A percentile compares a stretch with the other conserved stretches of the same genome.
Conservation (phyloP, 2,797 vertebrate genomes). For the Scolopax bukidnonensis region DNA sequence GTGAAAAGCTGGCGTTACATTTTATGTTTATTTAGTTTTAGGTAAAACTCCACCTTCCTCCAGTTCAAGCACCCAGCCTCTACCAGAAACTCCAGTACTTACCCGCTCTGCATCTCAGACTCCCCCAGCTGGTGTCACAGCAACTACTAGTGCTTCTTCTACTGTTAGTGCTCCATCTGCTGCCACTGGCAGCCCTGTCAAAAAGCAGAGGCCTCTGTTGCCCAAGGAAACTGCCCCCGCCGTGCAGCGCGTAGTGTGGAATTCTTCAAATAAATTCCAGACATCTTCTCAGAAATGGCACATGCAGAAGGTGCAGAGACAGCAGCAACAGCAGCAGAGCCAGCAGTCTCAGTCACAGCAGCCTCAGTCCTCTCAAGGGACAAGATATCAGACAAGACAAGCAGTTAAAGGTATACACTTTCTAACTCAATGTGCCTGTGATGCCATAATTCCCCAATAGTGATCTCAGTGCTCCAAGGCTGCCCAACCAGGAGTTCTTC, state of each 20-base stretch:
- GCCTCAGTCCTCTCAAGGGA: conserved; percentile 90
- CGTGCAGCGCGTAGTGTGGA: conserved; percentile 93
- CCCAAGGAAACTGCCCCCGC: conserved; percentile 92
- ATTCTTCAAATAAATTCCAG: conserved; percentile 93
- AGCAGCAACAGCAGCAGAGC: conserved; percentile 84
- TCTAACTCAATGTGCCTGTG: conserved; percentile 18
- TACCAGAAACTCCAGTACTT: conserved; percentile 79
- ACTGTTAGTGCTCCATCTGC: conserved; percentile 71
- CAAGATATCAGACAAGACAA: conserved; percentile 97
- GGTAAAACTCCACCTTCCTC: conserved; percentile 85
- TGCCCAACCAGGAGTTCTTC: conserved; percentile 18
- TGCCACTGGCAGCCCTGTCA: conserved; percentile 82
- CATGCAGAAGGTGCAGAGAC: conserved; percentile 92
- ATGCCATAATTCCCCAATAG: conserved; percentile 1
- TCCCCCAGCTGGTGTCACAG: conserved; percentile 77
- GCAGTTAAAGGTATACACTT: conserved; percentile 90
- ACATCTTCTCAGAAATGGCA: conserved; percentile 97
- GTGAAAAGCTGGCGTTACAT: not conserved
- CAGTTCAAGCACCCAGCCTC: conserved; percentile 80
- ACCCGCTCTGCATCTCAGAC: conserved; percentile 83
- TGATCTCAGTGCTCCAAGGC: not conserved
- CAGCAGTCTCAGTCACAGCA: conserved; percentile 79
- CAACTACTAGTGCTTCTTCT: conserved; percentile 78
- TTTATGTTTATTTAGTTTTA: conserved; percentile 55
- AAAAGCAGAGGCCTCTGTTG: conserved; percentile 96